Evolutionary conservation across 2,797 vertebrate genomes (phyloP), one percentile per base, ranked within the genome.

Genomic region (Delichon dasypus): DNA sequence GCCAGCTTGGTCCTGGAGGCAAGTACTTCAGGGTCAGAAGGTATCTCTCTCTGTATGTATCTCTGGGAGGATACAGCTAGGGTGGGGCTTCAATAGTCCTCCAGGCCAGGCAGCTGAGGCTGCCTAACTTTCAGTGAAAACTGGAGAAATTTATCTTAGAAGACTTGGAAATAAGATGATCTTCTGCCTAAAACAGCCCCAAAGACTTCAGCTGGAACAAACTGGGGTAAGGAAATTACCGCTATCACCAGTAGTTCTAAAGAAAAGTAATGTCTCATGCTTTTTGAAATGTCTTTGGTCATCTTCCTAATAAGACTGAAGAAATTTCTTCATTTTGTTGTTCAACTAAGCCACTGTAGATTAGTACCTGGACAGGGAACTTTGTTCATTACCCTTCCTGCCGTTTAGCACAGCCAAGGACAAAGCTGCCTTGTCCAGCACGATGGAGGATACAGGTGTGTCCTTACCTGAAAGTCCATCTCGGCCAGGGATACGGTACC

Each of bases 331-430:
- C 3, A 34, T 60, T 53, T 68, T 62, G 14, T 53, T 72, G 14
- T 58, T 92, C 70, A 85, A 11, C 36, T 68, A 89, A 80, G 65
- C 30, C 44, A 45, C 45, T 42, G 18, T 67, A 70, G 30, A 51
- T 62, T 34, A 44, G 5, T 27, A 16, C 25, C 22, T 76, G 55
- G 11, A 47, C 15, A 70, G 40, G 16, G 48, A 79, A 55, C 0
- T 2, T 90, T 1, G 1, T 29, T 48, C 2, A 0, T 51, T 65
- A 16, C 25, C 11, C 5, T 61, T 58, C 58, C 68, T 87, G 32
- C 21, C 15, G 12, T 44, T 84, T 72, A 53, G 65, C 13, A 66
- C 9, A 40, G 29, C 10, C 40, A 30, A 38, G 29, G 48, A 3
- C 36, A 74, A 64, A 84, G 11, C 42, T 66, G 60, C 51, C 40